Conservation (phyloP, 2,888 invertebrate genomes). For the Platycheirus albimanus region DNA sequence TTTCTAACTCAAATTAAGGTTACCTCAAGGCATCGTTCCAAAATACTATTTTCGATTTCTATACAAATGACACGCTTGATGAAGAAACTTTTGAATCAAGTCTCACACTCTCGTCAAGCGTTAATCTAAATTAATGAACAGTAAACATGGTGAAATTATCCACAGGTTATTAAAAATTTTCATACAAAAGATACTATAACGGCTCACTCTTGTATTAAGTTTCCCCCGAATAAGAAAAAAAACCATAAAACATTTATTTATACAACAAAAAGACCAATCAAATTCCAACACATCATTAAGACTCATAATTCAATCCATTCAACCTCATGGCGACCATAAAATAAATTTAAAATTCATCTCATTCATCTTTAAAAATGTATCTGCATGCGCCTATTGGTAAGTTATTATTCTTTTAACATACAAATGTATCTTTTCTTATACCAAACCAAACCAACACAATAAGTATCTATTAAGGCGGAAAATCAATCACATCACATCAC, state of each 20-base stretch:
- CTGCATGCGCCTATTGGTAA: slow-evolving; percentile 17
- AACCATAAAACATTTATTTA: not conserved
- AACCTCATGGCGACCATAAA: slow-evolving; percentile 13
- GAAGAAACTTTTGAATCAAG: not conserved
- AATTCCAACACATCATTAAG: slow-evolving; percentile 23
- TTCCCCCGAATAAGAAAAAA: slow-evolving; percentile 5
- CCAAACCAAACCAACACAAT: too few relatives aligned
- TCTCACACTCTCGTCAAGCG: not conserved
- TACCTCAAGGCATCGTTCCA: not conserved
- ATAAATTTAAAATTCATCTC: slow-evolving; percentile 30
- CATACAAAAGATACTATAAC: slow-evolving; percentile 3
- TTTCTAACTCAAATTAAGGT: not conserved
- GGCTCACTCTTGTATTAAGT: not conserved
- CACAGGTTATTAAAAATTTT: not conserved
- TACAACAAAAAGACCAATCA: not conserved
- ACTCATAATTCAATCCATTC: slow-evolving; percentile 30
- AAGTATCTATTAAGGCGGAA: slow-evolving; percentile 2
- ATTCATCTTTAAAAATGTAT: slow-evolving; percentile 1
- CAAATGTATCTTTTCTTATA: slow-evolving; percentile 7
- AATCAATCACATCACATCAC: slow-evolving; percentile 29
- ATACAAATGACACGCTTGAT: not conserved
- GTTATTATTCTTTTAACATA: slow-evolving; percentile 12
- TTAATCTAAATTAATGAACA: slow-evolving; percentile 12
- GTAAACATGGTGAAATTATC: not conserved
- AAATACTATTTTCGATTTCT: not conserved